Conservation (phyloP, 2,113 vertebrate species). For the Pheucticus melanocephalus region DNA sequence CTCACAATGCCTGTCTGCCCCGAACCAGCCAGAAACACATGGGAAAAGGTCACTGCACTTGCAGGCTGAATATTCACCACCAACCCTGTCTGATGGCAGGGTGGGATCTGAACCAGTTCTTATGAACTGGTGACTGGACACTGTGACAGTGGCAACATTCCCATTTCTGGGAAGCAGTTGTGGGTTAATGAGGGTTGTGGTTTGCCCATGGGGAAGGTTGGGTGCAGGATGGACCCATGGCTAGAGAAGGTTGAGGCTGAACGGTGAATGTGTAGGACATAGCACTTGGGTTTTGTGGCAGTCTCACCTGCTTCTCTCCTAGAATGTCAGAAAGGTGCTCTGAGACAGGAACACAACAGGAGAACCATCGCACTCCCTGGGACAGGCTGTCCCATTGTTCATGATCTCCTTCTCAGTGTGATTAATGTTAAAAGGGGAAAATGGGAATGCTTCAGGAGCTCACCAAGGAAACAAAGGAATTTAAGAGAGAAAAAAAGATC, state of each 20-base stretch:
- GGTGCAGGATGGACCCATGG: rapidly evolving
- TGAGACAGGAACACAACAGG: neutral
- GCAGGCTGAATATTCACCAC: neutral
- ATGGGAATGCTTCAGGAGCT: neutral
- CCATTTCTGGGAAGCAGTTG: neutral
- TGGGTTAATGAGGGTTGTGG: neutral
- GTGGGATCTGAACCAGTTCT: neutral
- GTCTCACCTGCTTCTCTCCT: neutral
- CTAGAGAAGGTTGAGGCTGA: neutral
- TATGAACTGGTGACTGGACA: neutral
- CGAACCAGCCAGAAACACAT: neutral
- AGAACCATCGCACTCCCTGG: neutral
- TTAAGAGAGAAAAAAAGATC: neutral
- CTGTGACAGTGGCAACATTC: rapidly evolving
- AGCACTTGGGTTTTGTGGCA: neutral
- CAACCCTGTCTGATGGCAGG: neutral
- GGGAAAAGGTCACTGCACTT: neutral
- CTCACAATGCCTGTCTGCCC: neutral
- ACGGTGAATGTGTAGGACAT: rapidly evolving
- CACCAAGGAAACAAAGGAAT: neutral
- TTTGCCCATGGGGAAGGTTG: neutral
- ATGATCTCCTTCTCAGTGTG: neutral
- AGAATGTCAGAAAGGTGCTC: neutral
- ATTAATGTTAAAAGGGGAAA: neutral
- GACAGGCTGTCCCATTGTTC: neutral